A percentile compares a stretch with the other conserved stretches of the same genome.
These are phyloP conservation scores for Macrostomum cliftonense DNA, from an alignment of 2,888 invertebrate genomes.

Conservation along the genomic window DNA sequence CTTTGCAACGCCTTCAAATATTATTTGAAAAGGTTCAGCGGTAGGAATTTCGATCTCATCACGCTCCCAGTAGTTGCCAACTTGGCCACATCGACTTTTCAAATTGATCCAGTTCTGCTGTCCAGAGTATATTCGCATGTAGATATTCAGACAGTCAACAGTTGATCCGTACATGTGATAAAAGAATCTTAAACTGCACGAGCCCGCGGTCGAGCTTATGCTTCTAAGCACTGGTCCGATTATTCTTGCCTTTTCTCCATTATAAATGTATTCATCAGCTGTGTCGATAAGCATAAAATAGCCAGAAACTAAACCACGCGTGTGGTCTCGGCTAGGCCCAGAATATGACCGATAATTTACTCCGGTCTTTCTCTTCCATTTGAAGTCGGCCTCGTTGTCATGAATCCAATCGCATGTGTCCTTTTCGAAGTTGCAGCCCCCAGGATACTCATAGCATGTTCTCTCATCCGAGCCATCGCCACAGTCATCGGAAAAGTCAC, in stretches of 20 bases:
- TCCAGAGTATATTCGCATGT: slow-evolving; percentile 13
- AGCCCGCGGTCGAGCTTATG: background rate
- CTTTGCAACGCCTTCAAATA: slow-evolving; percentile 22
- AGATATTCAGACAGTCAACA: slow-evolving; percentile 24
- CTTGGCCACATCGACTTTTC: too few species aligned
- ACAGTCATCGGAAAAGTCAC: too few species aligned
- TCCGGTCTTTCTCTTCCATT: slow-evolving; percentile 3
- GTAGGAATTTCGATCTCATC: too few species aligned
- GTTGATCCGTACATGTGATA: too few species aligned
- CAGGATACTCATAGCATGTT: background rate
- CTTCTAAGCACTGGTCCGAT: background rate
- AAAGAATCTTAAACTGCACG: too few species aligned
- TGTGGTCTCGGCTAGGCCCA: slow-evolving; percentile 15
- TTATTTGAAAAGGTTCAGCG: slow-evolving; percentile 15
- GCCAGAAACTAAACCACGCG: slow-evolving; percentile 13
- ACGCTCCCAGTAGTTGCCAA: too few species aligned
- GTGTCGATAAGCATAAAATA: background rate
- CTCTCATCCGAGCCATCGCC: too few species aligned
- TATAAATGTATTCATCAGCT: background rate
- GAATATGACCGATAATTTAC: background rate
- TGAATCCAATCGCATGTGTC: slow-evolving; percentile 22
- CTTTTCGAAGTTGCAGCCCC: slow-evolving; percentile 16
- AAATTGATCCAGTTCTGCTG: too few species aligned
- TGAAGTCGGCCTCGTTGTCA: slow-evolving; percentile 12
- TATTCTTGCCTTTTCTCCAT: background rate